Evolutionary conservation across 2,888 invertebrate genomes (phyloP), one percentile per base, ranked within the genome.

Genomic region (Linnaemya tessellans): DNA sequence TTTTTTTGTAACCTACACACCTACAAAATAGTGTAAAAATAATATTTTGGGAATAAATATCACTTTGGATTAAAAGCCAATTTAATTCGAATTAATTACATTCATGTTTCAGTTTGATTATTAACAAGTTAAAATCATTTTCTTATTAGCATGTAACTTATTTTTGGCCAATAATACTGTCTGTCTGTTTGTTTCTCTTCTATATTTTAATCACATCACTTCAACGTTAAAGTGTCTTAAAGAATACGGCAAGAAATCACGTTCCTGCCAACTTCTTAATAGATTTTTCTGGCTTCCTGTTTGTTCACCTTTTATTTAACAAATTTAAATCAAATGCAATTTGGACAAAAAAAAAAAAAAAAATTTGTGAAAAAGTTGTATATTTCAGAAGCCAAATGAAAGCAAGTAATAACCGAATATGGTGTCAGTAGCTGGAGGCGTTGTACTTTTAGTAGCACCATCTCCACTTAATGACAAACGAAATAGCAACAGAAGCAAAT

Each of bases 381-480:
- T 77, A 20, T 38, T 54, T 43, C 49, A 68, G 38, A 41, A 62
- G 15, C 15, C n/a, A 30, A 64, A 74, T 46, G 51, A 58, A 68
- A 56, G 54, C 30, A 75, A 77, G 75, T 65, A 75, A 73, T 78
- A 83, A 75, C 43, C 70, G 68, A 84, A 84, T 81, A 74, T 84
- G 84, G 84, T 84, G 84, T 78, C 74, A 81, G 64, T 74, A 70
- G 81, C 78, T 79, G 79, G 78, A 85, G 81, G 84, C 81, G 70
- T 85, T 81, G 81, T 82, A 85, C 84, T 85, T 85, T 85, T 85
- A 82, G 81, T 79, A 82, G 78, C 74, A 82, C 35, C 75, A 71
- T 65, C 58, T 60, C 68, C 78, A 84, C 84, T 84, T 84, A 60
- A 78, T 62, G 80, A 79, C 81, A 81, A 70, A 70, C 78, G 73